A percentile compares a stretch with the other conserved stretches of the same genome.
Evolutionary conservation across 2,113 vertebrate species (phyloP).

Genomic region (Eudyptes chrysolophus): DNA sequence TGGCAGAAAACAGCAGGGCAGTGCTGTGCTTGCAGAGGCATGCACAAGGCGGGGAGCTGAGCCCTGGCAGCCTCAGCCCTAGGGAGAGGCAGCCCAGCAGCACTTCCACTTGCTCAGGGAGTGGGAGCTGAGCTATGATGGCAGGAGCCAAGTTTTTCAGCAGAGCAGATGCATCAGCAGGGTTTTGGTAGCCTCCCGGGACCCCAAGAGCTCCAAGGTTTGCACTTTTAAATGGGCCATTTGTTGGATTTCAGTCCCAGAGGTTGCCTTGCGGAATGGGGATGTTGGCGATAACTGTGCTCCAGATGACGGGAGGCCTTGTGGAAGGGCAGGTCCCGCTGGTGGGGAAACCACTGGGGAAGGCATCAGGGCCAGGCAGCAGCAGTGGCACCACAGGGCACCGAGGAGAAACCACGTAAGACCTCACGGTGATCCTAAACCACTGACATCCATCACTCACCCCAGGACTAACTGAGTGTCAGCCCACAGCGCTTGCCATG

Average conservation of each 20-base stretch:
- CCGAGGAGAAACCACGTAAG: not conserved
- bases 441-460: not conserved
- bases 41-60: rapidly evolving
- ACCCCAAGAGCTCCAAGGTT: not conserved
- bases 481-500: rapidly evolving
- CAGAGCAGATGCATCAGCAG: not conserved
- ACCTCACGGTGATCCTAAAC: not conserved
- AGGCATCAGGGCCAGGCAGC: not conserved
- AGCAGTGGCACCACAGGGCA: not conserved
- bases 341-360: rapidly evolving
- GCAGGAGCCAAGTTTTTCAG: not conserved
- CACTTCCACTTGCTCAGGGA: not conserved
- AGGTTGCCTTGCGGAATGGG: not conserved
- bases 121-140: not conserved
- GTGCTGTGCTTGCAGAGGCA: not conserved
- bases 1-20: not conserved
- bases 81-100: not conserved
- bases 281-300: rapidly evolving
- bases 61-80: not conserved
- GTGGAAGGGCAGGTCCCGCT: not conserved
- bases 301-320: not conserved
- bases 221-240: not conserved
- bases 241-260: not conserved
- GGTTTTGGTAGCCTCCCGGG: not conserved
- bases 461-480: rapidly evolving